A percentile compares a stretch with the other conserved stretches of the same genome.
These are phyloP conservation scores for Psittacara wagleri DNA, from an alignment of 2,113 vertebrate species.

Conservation along the genomic window DNA sequence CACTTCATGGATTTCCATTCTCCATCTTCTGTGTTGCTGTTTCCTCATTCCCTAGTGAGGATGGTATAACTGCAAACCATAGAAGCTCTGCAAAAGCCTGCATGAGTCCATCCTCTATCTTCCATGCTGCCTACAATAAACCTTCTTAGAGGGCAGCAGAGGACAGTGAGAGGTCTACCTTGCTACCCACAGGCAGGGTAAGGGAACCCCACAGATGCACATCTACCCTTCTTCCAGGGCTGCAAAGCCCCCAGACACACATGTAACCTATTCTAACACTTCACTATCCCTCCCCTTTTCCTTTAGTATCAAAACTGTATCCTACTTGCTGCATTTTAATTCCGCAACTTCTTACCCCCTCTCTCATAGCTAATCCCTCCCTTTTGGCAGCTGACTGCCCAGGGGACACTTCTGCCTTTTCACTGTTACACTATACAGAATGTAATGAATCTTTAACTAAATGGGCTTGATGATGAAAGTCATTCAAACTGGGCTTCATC, in stretches of 20 bases:
- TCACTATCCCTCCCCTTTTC: neutral
- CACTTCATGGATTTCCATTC: neutral
- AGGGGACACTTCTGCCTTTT: neutral
- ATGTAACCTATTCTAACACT: neutral
- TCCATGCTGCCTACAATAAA: neutral
- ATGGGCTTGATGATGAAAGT: constrained; percentile 40
- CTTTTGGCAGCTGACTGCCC: neutral
- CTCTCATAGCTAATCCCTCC: neutral
- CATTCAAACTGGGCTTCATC: constrained; percentile 41
- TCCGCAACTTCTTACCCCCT: neutral
- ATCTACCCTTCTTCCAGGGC: neutral
- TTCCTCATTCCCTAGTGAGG: neutral
- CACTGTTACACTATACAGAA: neutral
- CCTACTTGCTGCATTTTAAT: neutral
- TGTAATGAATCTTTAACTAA: constrained; percentile 53
- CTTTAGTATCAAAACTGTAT: neutral
- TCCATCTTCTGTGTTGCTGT: neutral
- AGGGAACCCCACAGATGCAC: neutral
- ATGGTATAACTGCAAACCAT: neutral
- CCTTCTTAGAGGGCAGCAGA: neutral
- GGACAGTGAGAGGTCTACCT: accelerated
- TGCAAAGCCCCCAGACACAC: neutral
- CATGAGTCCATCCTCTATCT: neutral
- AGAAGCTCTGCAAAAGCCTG: neutral
- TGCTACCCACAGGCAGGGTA: neutral